Conservation (phyloP, 2,113 vertebrate genomes). For the Phylloscopus trochiloides region DNA sequence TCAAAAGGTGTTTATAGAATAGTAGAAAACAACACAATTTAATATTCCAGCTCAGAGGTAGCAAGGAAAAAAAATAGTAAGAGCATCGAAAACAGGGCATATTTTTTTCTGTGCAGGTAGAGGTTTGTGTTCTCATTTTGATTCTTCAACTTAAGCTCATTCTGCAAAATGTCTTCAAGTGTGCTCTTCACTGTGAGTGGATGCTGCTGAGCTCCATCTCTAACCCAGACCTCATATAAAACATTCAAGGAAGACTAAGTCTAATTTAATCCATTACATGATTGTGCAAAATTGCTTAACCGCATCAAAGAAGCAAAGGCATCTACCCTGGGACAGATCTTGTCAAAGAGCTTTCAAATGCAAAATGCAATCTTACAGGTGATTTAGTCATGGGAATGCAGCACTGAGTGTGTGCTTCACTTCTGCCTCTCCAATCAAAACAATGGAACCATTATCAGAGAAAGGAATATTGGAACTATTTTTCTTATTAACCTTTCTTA, state of each 20-base stretch:
- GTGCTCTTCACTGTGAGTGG: background rate
- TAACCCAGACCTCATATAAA: background rate
- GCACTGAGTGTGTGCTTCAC: constrained; percentile 70
- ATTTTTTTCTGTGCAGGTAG: background rate
- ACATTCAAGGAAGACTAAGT: constrained; percentile 45
- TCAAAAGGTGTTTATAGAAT: background rate
- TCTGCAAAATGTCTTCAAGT: background rate
- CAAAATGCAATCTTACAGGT: constrained; percentile 78
- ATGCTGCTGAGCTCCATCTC: background rate
- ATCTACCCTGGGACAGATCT: constrained; percentile 50
- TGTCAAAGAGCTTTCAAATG: constrained; percentile 78
- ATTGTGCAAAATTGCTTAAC: constrained; percentile 72
- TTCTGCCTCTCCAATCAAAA: constrained; percentile 78
- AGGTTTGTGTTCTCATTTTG: background rate
- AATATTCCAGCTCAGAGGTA: background rate
- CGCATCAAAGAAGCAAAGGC: constrained; percentile 67
- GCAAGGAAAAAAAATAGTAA: background rate
- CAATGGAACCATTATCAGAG: constrained; percentile 80
- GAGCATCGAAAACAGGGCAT: background rate
- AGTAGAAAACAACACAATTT: background rate
- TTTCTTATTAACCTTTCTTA: constrained; percentile 75
- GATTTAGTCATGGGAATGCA: constrained; percentile 67
- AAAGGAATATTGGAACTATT: constrained; percentile 78
- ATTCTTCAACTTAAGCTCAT: background rate
- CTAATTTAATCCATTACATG: constrained; percentile 72